Evolutionary conservation across 2,888 invertebrate species (phyloP), one percentile per base, ranked within the genome.

Genomic region (Cephalotes varians): DNA sequence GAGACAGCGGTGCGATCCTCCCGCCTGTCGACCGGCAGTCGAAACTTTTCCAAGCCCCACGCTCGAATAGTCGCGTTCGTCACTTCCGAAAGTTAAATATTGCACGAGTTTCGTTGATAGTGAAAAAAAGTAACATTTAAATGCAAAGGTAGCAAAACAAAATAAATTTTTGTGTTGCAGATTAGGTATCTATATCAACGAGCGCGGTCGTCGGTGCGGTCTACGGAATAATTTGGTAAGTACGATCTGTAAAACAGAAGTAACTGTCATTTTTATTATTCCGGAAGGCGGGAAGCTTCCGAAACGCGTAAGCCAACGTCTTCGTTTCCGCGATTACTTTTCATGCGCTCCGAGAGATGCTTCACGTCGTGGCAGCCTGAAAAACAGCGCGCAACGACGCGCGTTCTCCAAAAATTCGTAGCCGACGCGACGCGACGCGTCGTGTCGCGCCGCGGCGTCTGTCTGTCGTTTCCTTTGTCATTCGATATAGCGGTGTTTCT

Each of bases 401-500:
- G n/a, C 18, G 47, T 44, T 28, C 12, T 44, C 28, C n/a, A 44
- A 51, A 51, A 40, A 71, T 54, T 64, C 31, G 72, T n/a, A 40
- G 40, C n/a, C 62, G 62, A 15, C 40, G 21, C 21, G 62, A 40
- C 62, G 25, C 44, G 31, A 18, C 34, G 31, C 34, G 37, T 54
- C 31, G 37, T n/a, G n/a, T n/a, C n/a, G n/a, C 80, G 73, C 28
- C 72, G 12, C 34, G 28, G 18, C 28, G 49, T 47, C 60, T n/a
- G 4, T 25, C 37, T 3, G 72, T 51, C 54, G 51, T 62, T 64
- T 34, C 40, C 31, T 81, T 56, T 47, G 62, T 60, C 74, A 56
- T 73, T 10, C 44, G 62, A 81, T n/a, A 21, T 31, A 54, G 60
- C 2, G 21, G 9, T 31, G 72, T 81, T 83, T 74, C 81, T 85